Evolutionary conservation across 1,140 invertebrate species (phyloP).

Genomic region (Bombyx mandarina): DNA sequence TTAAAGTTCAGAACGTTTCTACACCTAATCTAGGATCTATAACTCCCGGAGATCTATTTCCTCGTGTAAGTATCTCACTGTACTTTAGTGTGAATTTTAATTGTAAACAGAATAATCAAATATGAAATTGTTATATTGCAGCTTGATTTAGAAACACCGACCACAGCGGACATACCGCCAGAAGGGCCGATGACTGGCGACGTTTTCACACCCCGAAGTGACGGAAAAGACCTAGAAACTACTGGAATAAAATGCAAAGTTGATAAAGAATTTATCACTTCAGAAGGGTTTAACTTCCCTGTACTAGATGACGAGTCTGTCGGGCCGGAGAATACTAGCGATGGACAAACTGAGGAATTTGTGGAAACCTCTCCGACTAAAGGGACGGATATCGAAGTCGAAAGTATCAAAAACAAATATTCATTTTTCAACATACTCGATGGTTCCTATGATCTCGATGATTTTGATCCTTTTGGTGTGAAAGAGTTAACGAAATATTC

Average conservation of each 20-base stretch:
- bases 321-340: constrained; percentile 27
- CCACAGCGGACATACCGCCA: constrained; percentile 50
- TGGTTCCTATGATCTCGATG: constrained; percentile 50
- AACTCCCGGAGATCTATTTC: constrained; percentile 56
- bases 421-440: constrained; percentile 55
- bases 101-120: too few relatives aligned
- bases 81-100: background rate
- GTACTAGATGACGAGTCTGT: constrained; percentile 50
- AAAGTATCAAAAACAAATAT: constrained; percentile 19
- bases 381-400: constrained; percentile 13
- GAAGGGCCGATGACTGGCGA: constrained; percentile 40
- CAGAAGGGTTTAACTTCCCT: constrained; percentile 59
- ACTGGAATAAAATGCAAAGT: constrained; percentile 19
- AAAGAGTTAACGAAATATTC: constrained; percentile 37
- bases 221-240: constrained; percentile 34
- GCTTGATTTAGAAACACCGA: constrained; percentile 67
- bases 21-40: constrained; percentile 38
- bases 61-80: constrained; percentile 27
- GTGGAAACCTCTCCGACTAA: constrained; percentile 39
- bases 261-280: constrained; percentile 43
- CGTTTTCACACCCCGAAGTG: constrained; percentile 40
- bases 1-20: constrained; percentile 10
- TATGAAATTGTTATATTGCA: constrained; percentile 28
- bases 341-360: constrained; percentile 22
- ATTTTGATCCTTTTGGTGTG: constrained; percentile 64